Evolutionary conservation across 2,113 vertebrate genomes (phyloP), one percentile per base, ranked within the genome.

Genomic region (Rhinoptilus africanus): DNA sequence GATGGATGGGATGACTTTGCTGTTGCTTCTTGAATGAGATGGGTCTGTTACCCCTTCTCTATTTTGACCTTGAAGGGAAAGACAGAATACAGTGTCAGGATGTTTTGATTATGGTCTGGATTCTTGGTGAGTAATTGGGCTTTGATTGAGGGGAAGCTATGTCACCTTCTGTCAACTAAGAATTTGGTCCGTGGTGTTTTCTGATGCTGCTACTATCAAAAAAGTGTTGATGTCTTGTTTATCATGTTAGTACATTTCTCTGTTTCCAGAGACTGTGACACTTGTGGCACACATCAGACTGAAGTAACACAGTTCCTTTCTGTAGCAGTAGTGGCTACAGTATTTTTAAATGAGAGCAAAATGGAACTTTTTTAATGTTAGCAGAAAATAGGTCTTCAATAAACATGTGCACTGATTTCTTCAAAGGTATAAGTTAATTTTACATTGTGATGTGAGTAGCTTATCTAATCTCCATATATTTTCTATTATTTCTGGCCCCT

Each of bases 391-490:
- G 35, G 74, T 62, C 78, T 92, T 57, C n/a, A 71, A 76, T 79
- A 48, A 71, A 96, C 82, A 84, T 28, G 68, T 75, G 19, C 68
- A 50, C 39, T 85, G 48, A 41, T 92, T 92, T 96, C 59, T 50
- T 97, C 41, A 94, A 95, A 92, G 21, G 54, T 96, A 71, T 94
- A 93, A 59, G 51, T 92, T 84, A 79, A 59, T 18, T 37, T 95
- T 80, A 73, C 50, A 62, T 66, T 56, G 87, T 88, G 90, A 74
- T 85, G 51, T 28, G 76, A 56, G 15, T 37, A 73, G 56, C 8
- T 77, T 54, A 48, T 63, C 57, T 94, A 74, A 73, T 75, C 41
- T 92, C 54, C 28, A 23, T 89, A 37, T 57, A 76, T 90, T 88
- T 92, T 59, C 26, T 79, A 6, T 85, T 92, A 37, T 78, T 91